A percentile compares a stretch with the other conserved stretches of the same genome.
These are phyloP conservation scores for Drosophila equinoxialis DNA, from an alignment of 1,140 invertebrate genomes.

Conservation along the genomic window DNA sequence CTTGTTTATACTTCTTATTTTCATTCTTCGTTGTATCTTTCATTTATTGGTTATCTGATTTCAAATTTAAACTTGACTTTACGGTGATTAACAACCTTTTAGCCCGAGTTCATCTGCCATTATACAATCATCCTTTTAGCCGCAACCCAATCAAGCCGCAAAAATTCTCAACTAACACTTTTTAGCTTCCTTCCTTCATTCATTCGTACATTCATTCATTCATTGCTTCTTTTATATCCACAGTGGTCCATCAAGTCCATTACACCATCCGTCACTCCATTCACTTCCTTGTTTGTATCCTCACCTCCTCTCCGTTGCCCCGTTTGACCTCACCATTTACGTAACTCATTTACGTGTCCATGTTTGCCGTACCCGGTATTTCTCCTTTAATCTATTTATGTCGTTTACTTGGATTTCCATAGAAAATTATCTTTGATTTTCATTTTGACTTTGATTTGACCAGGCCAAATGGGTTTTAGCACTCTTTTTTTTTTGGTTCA, in stretches of 20 bases:
- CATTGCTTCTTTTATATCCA: not conserved
- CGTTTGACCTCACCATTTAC: not conserved
- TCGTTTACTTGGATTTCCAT: constrained; percentile 72
- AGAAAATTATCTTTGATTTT: constrained; percentile 79
- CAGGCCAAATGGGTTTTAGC: constrained; percentile 20
- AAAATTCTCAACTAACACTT: constrained; percentile 39
- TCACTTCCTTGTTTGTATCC: constrained; percentile 10
- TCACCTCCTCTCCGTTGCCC: not conserved
- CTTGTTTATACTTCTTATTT: too few relatives aligned
- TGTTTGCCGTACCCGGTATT: constrained; percentile 56
- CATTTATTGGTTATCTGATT: not conserved
- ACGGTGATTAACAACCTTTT: constrained; percentile 7
- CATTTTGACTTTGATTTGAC: constrained; percentile 66
- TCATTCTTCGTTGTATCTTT: not conserved
- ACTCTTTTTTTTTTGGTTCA: constrained; percentile 9
- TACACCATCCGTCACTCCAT: not conserved
- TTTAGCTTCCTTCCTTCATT: constrained; percentile 17
- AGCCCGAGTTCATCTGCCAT: constrained; percentile 3
- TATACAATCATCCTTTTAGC: not conserved
- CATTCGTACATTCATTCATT: too few relatives aligned
- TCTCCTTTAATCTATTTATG: constrained; percentile 68
- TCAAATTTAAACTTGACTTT: constrained; percentile 3
- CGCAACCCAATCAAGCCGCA: constrained; percentile 44
- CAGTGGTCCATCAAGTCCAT: not conserved
- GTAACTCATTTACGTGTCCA: constrained; percentile 69